Evolutionary conservation across 1,140 invertebrate species (phyloP).

Genomic region (Solenopsis fugax): DNA sequence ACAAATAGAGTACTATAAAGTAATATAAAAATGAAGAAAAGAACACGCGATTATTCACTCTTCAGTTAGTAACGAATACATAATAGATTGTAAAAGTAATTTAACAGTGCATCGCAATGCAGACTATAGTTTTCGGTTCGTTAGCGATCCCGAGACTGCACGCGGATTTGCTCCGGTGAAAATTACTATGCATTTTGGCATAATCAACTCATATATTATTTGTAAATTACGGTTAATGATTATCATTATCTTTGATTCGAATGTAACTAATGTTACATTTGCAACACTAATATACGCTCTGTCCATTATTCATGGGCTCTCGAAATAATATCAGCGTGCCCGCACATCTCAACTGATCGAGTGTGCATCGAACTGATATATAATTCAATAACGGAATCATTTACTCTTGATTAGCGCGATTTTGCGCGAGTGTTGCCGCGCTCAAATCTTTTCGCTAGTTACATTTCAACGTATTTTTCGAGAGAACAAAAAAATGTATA

Average conservation of each 20-base stretch:
- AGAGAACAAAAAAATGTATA: not conserved
- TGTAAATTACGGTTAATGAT: slow-evolving; percentile 64
- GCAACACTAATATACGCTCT: slow-evolving; percentile 53
- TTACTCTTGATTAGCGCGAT: slow-evolving; percentile 32
- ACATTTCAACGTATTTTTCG: not conserved
- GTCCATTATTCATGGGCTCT: slow-evolving; percentile 58
- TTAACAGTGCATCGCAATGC: slow-evolving; percentile 33
- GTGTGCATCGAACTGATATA: slow-evolving; percentile 28
- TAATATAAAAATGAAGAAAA: not conserved
- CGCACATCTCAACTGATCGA: slow-evolving; percentile 43
- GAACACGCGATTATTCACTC: not conserved
- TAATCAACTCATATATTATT: slow-evolving; percentile 63
- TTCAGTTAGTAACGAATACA: not conserved
- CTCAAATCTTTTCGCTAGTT: slow-evolving; percentile 9
- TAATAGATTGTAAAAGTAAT: slow-evolving; percentile 50
- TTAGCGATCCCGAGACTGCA: slow-evolving; percentile 38
- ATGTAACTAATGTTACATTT: slow-evolving; percentile 66
- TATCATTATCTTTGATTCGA: slow-evolving; percentile 60
- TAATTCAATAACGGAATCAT: slow-evolving; percentile 50
- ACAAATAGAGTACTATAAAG: not conserved
- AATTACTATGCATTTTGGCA: slow-evolving; percentile 54
- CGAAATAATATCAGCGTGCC: slow-evolving; percentile 45
- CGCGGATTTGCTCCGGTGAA: slow-evolving; percentile 42
- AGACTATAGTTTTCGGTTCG: slow-evolving; percentile 49
- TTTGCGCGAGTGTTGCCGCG: not conserved